Evolutionary conservation across 2,113 vertebrate genomes (phyloP).

Genomic region (Brachyistius frenatus): DNA sequence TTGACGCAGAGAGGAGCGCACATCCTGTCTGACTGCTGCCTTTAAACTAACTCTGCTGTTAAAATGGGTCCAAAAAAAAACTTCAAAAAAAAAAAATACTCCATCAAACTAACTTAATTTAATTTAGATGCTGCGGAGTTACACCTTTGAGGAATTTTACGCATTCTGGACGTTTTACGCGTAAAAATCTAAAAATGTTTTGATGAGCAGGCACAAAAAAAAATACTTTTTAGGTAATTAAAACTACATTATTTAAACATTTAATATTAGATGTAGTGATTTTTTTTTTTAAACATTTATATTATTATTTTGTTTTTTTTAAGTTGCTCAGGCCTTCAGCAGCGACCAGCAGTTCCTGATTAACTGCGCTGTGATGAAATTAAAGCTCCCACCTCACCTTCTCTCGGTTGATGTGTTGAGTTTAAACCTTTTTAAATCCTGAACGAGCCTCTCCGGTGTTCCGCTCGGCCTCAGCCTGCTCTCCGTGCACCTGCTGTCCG

Average conservation of each 20-base stretch:
- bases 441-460: not conserved
- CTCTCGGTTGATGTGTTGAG: not conserved
- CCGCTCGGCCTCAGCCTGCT: not conserved
- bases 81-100: not conserved
- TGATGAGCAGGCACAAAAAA: not conserved
- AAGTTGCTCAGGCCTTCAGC: too few species aligned
- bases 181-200: not conserved
- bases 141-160: not conserved
- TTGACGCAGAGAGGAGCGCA: slow-evolving; percentile 15
- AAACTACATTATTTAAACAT: not conserved
- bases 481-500: slow-evolving; percentile 28
- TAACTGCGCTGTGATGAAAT: not conserved
- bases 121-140: too few species aligned
- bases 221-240: not conserved
- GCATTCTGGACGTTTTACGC: not conserved
- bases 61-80: not conserved
- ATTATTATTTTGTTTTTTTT: too few species aligned
- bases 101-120: not conserved
- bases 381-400: slow-evolving; percentile 62
- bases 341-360: too few species aligned
- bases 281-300: not conserved
- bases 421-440: slow-evolving; percentile 7
- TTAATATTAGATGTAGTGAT: not conserved
- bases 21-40: not conserved
- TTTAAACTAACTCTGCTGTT: not conserved